phyloP scores from a whole-genome alignment of 1,140 invertebrate species.

The Vanessa tameamea region DNA sequence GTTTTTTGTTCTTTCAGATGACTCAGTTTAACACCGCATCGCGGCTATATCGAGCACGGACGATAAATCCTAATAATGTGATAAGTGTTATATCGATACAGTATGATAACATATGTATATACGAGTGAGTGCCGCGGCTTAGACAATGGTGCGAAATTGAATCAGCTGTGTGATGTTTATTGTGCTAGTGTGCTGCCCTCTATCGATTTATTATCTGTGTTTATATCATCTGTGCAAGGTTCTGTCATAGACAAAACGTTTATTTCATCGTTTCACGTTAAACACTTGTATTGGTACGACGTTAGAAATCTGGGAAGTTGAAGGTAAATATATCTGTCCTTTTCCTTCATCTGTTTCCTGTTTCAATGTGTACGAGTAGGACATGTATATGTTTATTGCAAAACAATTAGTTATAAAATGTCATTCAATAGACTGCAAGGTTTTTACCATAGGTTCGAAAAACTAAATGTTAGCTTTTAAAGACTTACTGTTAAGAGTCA shows the following conservation, averaged over 20 bases:
- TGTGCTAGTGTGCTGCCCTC: slow-evolving; percentile 42
- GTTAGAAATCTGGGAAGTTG: neutral
- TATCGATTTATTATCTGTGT: slow-evolving; percentile 32
- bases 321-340: neutral
- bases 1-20: slow-evolving; percentile 57
- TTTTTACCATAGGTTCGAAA: neutral
- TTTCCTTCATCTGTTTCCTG: neutral
- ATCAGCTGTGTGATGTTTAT: slow-evolving; percentile 39
- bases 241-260: neutral
- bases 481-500: neutral
- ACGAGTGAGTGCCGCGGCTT: slow-evolving; percentile 48
- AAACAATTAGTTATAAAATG: neutral
- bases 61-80: slow-evolving; percentile 76
- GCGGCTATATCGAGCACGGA: slow-evolving; percentile 72
- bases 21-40: slow-evolving; percentile 68
- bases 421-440: neutral
- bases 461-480: slow-evolving; percentile 9
- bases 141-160: slow-evolving; percentile 38
- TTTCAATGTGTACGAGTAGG: neutral
- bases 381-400: neutral
- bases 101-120: slow-evolving; percentile 66
- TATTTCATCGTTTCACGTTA: neutral
- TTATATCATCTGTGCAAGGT: neutral
- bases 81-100: slow-evolving; percentile 73
- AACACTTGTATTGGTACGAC: neutral